Base-by-base conservation (phyloP, 1,140 invertebrate genomes). In the Mya arenaria region DNA sequence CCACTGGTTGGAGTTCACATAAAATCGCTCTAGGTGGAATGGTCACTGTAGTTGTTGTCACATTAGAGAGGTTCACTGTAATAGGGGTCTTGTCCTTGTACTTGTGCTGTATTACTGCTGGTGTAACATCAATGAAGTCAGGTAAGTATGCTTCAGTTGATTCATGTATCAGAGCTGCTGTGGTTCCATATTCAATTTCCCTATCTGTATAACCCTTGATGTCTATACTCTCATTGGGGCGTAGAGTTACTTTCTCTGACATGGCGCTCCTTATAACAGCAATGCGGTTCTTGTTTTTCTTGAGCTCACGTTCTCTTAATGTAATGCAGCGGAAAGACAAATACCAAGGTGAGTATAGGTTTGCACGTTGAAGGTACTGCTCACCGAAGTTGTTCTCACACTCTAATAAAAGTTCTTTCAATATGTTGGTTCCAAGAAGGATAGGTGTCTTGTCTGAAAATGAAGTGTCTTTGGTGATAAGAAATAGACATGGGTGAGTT, bases 401-500 rank as follows among this genome's bases (percentile, higher is more conserved):
- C 0, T 65, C 52, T 17, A 60, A 37, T 41, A 82, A 39, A 25
- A 83, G 41, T n/a, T 25, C 52, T 15, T 25, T 37, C 5, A 85
- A 60, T 17, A 85, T 74, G 37, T 83, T 85, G 8, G 84, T 83
- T 15, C 84, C 84, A 23, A 85, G 19, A 4, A 85, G 15, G 13
- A 83, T 32, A 36, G 73, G 84, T 25, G 69, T 60, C 23, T 37
- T 73, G 0, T 13, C 8, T 37, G 56, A 55, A 32, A 83, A 82
- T 1, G 30, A n/a, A 25, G 74, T 83, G 6, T 85, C 84, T 25
- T 58, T 48, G 10, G 78, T 48, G 28, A 85, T 72, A 6, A 85
- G n/a, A 52, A 85, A 75, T 68, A 85, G 23, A 52, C 58, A 79
- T 15, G 34, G 56, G 6, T 66, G 41, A 23, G 56, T 15, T 13